Base-by-base conservation (phyloP, 2,888 invertebrate genomes). In the Eumerus sabulonum region DNA sequence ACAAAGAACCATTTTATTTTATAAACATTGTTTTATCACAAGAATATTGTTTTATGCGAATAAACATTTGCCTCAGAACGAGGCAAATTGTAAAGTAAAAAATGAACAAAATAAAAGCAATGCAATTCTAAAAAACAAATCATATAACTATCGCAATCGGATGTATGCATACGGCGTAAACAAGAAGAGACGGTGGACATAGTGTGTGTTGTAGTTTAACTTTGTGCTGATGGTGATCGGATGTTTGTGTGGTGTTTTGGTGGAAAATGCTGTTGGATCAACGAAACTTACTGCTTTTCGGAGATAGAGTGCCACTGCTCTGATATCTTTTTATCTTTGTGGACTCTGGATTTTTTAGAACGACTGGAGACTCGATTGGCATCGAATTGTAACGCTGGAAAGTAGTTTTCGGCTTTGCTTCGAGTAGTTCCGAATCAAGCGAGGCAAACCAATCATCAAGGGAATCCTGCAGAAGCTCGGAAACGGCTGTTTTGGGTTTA, bases 381-480 rank as follows among this genome's bases (percentile, higher is more conserved):
- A 87, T 85, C 0, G 87, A 87, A 45, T 88, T 86, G 72, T 86
- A 86, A 1, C 87, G 84, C 54, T 86, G 88, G 44, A 87, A 67
- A 1, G 86, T 84, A 12, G 74, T 85, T 1, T 86, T 85, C 1
- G 85, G 81, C 64, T 86, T 85, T 1, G 85, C 85, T 48, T 85
- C 82, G 7, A 85, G 54, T 71, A 85, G 82, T 4, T 82, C 86
- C 35, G 86, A 85, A 53, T 87, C 88, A 1, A 87, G 76, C 1
- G 86, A 85, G 5, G 82, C 73, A 57, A 87, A 85, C 85, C 86
- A 87, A 68, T 87, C 87, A 50, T 87, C 88, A 1, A 84, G 72
- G 19, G 85, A 85, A 40, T 87, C 87, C 63, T 87, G 87, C 59
- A 81, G 47, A 12, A 50, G 71, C 40, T 81, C 76, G 56, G 40